Percentiles rank a stretch among this genome's conserved stretches.
Conservation (phyloP, 92 coral and sea anemone genomes). For the Diadumene lineata region DNA sequence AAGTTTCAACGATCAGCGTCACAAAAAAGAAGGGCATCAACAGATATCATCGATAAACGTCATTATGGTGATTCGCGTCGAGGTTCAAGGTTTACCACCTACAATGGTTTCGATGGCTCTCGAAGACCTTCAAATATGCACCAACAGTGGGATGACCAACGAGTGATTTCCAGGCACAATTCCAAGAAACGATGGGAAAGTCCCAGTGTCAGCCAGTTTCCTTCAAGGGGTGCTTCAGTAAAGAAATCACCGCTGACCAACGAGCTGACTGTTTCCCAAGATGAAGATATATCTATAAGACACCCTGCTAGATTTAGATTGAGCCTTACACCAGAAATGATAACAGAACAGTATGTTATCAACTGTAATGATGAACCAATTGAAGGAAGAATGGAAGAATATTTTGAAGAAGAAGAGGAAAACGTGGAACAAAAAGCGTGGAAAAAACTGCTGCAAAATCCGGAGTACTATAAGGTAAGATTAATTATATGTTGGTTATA, state of each 20-base stretch:
- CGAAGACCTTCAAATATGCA: not conserved
- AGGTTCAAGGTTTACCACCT: not conserved
- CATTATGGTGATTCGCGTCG: constrained; percentile 1
- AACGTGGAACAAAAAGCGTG: no score
- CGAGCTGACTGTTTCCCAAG: not conserved
- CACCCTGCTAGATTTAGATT: not conserved
- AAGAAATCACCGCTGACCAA: not conserved
- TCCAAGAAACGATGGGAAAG: constrained; percentile 1
- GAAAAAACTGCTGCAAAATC: constrained; percentile 59
- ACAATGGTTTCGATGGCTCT: not conserved
- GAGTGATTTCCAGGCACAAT: constrained; percentile 2
- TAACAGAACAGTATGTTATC: not conserved
- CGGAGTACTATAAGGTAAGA: constrained; percentile 45
- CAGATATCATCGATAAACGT: not conserved
- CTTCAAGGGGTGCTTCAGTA: not conserved
- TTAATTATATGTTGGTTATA: not conserved
- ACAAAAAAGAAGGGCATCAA: not conserved
- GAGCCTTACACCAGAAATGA: not conserved
- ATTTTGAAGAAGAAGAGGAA: not conserved
- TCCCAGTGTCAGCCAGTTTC: constrained; percentile 2
- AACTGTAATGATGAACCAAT: not conserved
- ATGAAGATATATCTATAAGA: not conserved
- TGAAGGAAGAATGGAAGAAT: not conserved
- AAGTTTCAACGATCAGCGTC: constrained; percentile 4
- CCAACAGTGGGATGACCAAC: not conserved